Evolutionary conservation across 2,113 vertebrate genomes (phyloP), one percentile per base, ranked within the genome.

Genomic region (Hypocryptadius cinnamomeus): DNA sequence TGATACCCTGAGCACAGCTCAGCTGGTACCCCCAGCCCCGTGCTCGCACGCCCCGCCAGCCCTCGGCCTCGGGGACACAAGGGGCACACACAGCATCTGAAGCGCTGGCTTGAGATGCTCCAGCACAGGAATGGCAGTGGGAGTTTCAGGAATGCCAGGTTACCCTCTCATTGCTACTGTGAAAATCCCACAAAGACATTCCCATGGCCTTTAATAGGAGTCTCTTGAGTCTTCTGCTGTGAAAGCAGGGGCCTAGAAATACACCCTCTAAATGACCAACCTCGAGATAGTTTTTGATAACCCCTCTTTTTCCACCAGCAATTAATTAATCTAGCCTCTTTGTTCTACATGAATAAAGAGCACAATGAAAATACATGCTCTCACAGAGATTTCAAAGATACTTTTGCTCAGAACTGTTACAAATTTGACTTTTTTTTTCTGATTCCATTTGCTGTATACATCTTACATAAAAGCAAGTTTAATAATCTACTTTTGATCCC

Each of bases 141-240:
- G 85, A 84, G 44, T 85, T 96, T 74, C 91, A 64, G 82, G 37
- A 84, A 44, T 8, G 60, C 3, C 68, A 40, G 30, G 42, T 8
- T 25, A 61, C 27, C 23, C 63, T 69, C 71, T 68, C 64, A 1
- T 2, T 33, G 61, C 45, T 68, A 2, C 3, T 57, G 23, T 71
- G 57, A 90, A 95, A 91, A 83, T 95, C 92, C 93, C 94, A 93
- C 90, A 86, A 56, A 88, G 85, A 81, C 92, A 95, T 89, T 95
- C 94, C 96, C 90, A 88, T 79, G 79, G 90, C 42, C 92, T 96
- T 95, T 95, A 94, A 94, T 78, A 96, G 96, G 93, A 96, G 96
- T 93, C 91, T 95, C 94, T 86, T 18, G 53, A 88, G 69, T 40
- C 61, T 85, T 73, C 45, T 48, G 69, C 64, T 48, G 48, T 9